These are phyloP conservation scores for Halocaridina rubra DNA, from an alignment of 2,888 invertebrate genomes.

Conservation along the genomic window DNA sequence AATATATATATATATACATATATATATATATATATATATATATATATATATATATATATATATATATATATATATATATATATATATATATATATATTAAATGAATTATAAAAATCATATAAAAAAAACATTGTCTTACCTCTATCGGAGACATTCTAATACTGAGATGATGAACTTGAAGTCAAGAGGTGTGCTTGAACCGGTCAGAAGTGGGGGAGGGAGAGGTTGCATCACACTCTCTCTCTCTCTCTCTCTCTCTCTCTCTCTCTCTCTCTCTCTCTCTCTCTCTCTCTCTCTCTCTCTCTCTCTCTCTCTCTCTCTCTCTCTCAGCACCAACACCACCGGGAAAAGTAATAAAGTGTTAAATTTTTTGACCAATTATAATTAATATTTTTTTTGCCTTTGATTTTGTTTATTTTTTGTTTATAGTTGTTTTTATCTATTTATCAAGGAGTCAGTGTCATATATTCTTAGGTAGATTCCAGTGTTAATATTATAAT, in stretches of 20 bases:
- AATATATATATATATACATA: no score
- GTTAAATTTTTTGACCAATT: no score
- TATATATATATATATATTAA: neutral
- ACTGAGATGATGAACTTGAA: no score
- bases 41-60: neutral
- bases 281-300: neutral
- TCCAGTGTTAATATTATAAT: no score
- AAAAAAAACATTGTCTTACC: neutral
- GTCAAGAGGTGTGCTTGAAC: no score
- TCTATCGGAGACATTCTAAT: no score
- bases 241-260: neutral
- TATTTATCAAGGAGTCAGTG: no score
- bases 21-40: neutral
- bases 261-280: neutral
- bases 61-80: neutral
- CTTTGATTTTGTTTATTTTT: no score
- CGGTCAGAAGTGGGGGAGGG: neutral
- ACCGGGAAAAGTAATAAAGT: neutral
- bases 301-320: neutral
- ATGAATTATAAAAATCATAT: neutral
- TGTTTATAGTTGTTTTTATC: no score
- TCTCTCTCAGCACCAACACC: neutral
- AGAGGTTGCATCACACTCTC: neutral
- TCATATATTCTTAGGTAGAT: no score
- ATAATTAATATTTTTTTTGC: no score